Evolutionary conservation across 2,888 invertebrate genomes (phyloP), one percentile per base, ranked within the genome.

Genomic region (Rhagophthalmus giganteus): DNA sequence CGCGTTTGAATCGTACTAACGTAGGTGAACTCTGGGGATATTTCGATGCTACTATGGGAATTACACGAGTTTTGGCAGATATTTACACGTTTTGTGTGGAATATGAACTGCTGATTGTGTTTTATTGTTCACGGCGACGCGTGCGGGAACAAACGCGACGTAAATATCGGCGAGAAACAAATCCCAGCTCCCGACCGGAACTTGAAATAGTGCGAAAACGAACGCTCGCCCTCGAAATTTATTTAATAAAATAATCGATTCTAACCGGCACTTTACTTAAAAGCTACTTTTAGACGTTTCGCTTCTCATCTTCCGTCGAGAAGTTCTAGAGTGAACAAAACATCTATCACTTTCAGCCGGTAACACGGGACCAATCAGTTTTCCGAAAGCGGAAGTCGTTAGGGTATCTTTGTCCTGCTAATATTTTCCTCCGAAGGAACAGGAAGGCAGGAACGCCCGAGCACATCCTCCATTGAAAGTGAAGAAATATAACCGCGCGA

Each of bases 281-380:
- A 51, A 51, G 51, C 45, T 51, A 51, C 51, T 51, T 46, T 33
- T 34, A 40, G 40, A 45, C 41, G 33, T 44, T 45, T 39, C 39
- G 31, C 30, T 39, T 47, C 47, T 39, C 47, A 40, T 47, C 38
- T 39, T 34, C 51, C 16, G 11, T 34, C 40, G 46, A 51, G 51
- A 51, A 51, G 38, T 40, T 51, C 35, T 13, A 47, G 41, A 35
- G 37, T 45, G 53, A 58, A 54, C 58, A 54, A 55, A 55, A 50
- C 55, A 55, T 55, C 55, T 51, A 55, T 58, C 58, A 53, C 40
- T 54, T 48, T 53, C 53, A 55, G 50, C 48, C 46, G 41, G 48
- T 55, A 55, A 55, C 58, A 58, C 40, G 54, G 45, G 54, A 53
- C 50, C 55, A 58, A 58, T 58, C 58, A 55, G 44, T 55, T 58